Evolutionary conservation across 1,140 invertebrate species (phyloP).

Genomic region (Euura saliciscinereae): DNA sequence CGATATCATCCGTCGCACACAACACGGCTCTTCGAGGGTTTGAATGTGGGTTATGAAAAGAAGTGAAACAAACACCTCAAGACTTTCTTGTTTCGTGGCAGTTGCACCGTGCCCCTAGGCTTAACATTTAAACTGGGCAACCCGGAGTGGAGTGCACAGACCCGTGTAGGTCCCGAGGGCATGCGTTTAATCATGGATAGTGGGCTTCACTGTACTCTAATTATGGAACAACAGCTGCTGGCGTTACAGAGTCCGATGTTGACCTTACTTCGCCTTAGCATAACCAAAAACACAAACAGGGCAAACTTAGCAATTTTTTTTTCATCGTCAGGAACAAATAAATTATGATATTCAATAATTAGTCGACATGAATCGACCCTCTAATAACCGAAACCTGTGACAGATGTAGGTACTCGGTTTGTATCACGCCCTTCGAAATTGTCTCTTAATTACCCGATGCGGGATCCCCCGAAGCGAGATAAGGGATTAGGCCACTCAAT

Average conservation of each 20-base stretch:
- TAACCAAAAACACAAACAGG: no score
- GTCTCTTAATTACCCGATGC: no score
- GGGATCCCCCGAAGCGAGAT: no score
- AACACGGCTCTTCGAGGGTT: neutral
- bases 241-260: conserved; percentile 3
- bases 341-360: neutral
- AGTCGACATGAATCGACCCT: no score
- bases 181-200: conserved; percentile 13
- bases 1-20: neutral
- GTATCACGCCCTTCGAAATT: no score
- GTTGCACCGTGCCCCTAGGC: neutral
- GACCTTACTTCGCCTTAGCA: neutral
- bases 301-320: no score
- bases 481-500: no score
- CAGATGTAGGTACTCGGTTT: no score
- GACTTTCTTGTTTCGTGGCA: neutral
- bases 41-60: neutral
- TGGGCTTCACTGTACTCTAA: conserved; percentile 7
- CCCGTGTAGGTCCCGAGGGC: neutral
- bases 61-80: neutral
- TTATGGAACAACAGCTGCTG: conserved; percentile 12
- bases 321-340: no score
- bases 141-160: neutral
- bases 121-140: neutral
- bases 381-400: no score